Evolutionary conservation across 2,888 invertebrate species (phyloP).

Genomic region (Trissolcus brochymenae): DNA sequence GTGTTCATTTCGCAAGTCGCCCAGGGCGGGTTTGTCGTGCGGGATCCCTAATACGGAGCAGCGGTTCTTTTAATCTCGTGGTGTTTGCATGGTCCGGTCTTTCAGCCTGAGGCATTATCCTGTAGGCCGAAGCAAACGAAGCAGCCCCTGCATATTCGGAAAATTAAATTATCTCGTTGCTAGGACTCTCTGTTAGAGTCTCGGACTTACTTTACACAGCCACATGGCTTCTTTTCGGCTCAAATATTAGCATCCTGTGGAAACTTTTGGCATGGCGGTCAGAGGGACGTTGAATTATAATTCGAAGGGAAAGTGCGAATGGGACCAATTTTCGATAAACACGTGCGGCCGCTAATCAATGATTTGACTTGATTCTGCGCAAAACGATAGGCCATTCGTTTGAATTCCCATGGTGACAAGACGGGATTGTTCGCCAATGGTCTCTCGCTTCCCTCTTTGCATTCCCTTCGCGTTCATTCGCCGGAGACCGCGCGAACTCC

Average conservation of each 20-base stretch:
- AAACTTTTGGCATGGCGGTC: neutral
- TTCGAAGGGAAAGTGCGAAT: neutral
- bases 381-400: constrained; percentile 68
- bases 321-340: constrained; percentile 15
- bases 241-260: constrained; percentile 1
- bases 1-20: constrained; percentile 57
- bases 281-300: neutral
- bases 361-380: constrained; percentile 55
- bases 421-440: constrained; percentile 47
- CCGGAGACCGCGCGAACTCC: constrained; percentile 68
- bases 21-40: constrained; percentile 59
- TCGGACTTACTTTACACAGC: constrained; percentile 31
- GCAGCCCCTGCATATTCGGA: constrained; percentile 56
- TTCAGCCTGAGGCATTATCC: constrained; percentile 58
- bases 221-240: constrained; percentile 23
- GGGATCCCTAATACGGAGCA: constrained; percentile 62
- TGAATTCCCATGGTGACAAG: constrained; percentile 53
- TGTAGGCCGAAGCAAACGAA: constrained; percentile 64
- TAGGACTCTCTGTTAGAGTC: constrained; percentile 38
- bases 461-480: constrained; percentile 56
- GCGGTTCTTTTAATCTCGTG: constrained; percentile 74
- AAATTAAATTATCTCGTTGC: constrained; percentile 57
- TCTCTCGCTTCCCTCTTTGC: constrained; percentile 58
- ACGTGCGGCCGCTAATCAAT: constrained; percentile 46
- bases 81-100: constrained; percentile 74